Conservation (phyloP, 2,888 invertebrate species). For the Atethmia centrago region DNA sequence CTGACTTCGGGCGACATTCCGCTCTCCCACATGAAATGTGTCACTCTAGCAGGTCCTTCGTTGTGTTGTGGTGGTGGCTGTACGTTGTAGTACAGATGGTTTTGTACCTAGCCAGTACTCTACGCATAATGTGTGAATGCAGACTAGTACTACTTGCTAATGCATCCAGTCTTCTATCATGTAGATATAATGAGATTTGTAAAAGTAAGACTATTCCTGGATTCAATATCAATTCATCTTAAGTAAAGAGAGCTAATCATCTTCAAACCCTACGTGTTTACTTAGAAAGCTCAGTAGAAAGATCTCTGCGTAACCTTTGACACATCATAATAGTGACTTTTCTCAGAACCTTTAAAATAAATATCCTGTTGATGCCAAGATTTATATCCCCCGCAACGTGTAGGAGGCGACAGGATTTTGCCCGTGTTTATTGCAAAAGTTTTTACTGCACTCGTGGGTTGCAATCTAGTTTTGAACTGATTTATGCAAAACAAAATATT, state of each 20-base stretch:
- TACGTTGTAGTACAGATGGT: background rate
- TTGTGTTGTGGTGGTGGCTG: slow-evolving; percentile 29
- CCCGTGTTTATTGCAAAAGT: slow-evolving; percentile 68
- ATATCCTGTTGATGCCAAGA: slow-evolving; percentile 25
- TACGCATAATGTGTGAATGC: background rate
- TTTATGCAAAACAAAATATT: slow-evolving; percentile 30
- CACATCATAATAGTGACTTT: background rate
- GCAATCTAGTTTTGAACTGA: slow-evolving; percentile 49
- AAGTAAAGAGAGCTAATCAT: background rate
- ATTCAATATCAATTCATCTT: background rate
- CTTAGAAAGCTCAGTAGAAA: slow-evolving; percentile 1
- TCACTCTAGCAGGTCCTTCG: slow-evolving; percentile 36
- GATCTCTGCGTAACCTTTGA: background rate
- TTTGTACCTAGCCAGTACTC: slow-evolving; percentile 6
- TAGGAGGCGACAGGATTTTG: slow-evolving; percentile 65
- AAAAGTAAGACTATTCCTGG: background rate
- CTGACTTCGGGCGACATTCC: slow-evolving; percentile 48
- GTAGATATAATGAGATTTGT: background rate
- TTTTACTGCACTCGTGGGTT: slow-evolving; percentile 64
- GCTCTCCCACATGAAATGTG: slow-evolving; percentile 68
- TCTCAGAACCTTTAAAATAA: slow-evolving; percentile 7
- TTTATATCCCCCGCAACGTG: slow-evolving; percentile 45
- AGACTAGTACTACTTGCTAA: background rate
- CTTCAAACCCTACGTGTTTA: background rate
- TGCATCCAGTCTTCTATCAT: background rate